Conservation (phyloP, 2,797 vertebrate genomes). For the Enteromius fasciolatus region DNA sequence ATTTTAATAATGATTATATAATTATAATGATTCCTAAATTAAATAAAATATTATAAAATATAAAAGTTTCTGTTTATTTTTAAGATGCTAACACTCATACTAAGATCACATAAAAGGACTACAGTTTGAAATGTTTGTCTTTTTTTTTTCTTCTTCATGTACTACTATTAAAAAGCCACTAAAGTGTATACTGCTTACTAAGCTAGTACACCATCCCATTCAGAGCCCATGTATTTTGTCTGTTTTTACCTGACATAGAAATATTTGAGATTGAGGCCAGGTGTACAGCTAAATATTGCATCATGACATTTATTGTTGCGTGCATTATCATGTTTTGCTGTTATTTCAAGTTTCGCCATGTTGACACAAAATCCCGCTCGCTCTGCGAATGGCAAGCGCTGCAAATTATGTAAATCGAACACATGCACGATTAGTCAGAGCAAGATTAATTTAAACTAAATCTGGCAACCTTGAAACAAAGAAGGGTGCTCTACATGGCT, state of each 20-base stretch:
- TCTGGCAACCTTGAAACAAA: constrained; percentile 42
- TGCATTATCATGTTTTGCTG: constrained; percentile 7
- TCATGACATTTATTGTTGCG: not conserved
- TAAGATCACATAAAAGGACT: not conserved
- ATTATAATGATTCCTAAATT: not conserved
- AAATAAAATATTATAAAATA: not conserved
- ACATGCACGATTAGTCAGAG: constrained; percentile 32
- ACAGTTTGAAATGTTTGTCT: not conserved
- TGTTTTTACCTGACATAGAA: constrained; percentile 6
- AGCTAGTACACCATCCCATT: not conserved
- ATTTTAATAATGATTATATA: too few relatives aligned
- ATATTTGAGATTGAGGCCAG: constrained; percentile 11
- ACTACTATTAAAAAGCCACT: not conserved
- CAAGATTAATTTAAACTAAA: constrained; percentile 41
- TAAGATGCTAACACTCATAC: not conserved
- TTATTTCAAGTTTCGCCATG: constrained; percentile 17
- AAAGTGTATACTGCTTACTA: not conserved
- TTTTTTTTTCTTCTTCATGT: not conserved
- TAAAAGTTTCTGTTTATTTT: not conserved
- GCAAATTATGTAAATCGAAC: constrained; percentile 29
- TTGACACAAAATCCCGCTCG: constrained; percentile 12
- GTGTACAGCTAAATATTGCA: constrained; percentile 24
- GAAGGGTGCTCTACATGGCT: constrained; percentile 46
- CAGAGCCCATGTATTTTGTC: not conserved
- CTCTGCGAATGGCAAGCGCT: not conserved